Conservation (phyloP, 1,140 invertebrate genomes). For the Pantala flavescens region DNA sequence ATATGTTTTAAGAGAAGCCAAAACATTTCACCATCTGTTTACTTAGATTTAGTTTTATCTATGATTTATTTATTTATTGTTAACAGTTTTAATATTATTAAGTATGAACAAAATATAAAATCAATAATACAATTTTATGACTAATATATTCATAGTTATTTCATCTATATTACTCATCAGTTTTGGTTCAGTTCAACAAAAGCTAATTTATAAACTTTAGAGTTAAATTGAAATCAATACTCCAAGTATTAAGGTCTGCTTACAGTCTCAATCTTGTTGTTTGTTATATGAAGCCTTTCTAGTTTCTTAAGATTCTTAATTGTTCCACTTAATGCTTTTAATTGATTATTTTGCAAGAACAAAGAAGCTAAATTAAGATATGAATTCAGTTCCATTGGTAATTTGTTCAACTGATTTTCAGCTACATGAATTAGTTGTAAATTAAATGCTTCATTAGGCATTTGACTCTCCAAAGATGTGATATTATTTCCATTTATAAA, state of each 20-base stretch:
- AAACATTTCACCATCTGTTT: no score
- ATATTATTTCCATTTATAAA: constrained; percentile 65
- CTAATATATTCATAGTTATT: no score
- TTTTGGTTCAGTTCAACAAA: no score
- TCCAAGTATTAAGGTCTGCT: constrained; percentile 25
- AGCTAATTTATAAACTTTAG: no score
- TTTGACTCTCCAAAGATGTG: constrained; percentile 56
- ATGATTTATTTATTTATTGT: no score
- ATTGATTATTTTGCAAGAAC: constrained; percentile 57
- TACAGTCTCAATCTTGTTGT: constrained; percentile 62
- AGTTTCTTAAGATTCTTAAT: constrained; percentile 53
- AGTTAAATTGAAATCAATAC: no score
- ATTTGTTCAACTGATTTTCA: constrained; percentile 53
- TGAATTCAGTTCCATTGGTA: constrained; percentile 55
- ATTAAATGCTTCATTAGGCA: constrained; percentile 48
- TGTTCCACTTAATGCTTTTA: constrained; percentile 54
- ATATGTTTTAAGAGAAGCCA: no score
- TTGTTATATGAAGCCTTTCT: constrained; percentile 51
- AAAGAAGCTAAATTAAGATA: constrained; percentile 53
- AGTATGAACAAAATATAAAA: no score
- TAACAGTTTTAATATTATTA: no score
- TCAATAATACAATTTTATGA: no score
- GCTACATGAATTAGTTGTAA: constrained; percentile 57
- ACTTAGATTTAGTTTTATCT: no score
- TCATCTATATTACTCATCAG: no score